Base-by-base conservation (phyloP, 2,888 invertebrate genomes). In the Cephus pulcher region DNA sequence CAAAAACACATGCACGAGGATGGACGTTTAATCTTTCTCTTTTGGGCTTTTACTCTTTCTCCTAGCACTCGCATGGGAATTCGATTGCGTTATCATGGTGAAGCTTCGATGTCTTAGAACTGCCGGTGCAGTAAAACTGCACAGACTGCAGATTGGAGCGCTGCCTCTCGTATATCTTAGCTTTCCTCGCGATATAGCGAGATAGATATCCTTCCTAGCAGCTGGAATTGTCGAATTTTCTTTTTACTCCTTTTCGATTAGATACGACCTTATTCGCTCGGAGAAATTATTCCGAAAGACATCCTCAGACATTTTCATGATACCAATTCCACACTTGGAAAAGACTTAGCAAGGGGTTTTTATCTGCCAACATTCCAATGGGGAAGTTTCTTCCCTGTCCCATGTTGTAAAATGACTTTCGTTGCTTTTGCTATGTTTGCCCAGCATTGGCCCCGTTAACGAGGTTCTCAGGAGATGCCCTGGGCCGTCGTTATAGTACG, bases 111-210 rank as follows among this genome's bases (percentile, higher is more conserved):
- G 15, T 71, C 15, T 71, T 71, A 71, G 12, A 34, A 32, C 71
- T 32, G 71, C 71, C 30, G 32, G 32, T 56, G 23, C 56, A 23
- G 56, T 32, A 71, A 71, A 71, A 71, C 71, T 71, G 70, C 70
- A 32, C 70, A 4, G 70, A 70, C 70, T 70, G 71, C 71, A 71
- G 71, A 71, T 32, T 71, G 71, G 32, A 71, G 71, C 32, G 32
- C 71, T 34, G 32, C 11, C 71, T 56, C 56, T 23, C 56, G 56
- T 56, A 56, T 56, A 56, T 56, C 56, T 56, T 56, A 56, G 56
- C 56, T 56, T 56, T 56, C 56, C 56, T 23, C 56, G 56, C 56
- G 23, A 56, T 56, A 56, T 56, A 56, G 56, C 56, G 23, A 56
- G 56, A 56, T 23, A 56, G 56, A 56, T 56, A 23, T 9, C 56